Conservation (phyloP, 2,888 invertebrate species). For the Sepiola atlantica region DNA sequence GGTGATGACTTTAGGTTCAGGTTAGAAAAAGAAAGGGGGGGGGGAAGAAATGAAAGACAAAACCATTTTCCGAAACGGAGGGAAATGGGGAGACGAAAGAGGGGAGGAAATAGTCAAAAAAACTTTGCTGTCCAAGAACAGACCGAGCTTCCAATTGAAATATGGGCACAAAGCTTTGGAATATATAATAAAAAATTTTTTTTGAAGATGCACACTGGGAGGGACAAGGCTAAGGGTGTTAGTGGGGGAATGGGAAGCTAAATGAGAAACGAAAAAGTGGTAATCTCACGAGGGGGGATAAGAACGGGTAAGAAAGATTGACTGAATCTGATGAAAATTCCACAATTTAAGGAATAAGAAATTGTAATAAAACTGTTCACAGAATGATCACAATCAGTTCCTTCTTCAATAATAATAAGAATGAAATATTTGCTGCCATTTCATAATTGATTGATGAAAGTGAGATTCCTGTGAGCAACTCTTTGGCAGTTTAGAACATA, state of each 20-base stretch:
- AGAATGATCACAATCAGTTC: not conserved
- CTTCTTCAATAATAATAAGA: not conserved
- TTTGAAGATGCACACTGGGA: too few species aligned
- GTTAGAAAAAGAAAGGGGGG: too few species aligned
- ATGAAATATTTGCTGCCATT: constrained; percentile 20
- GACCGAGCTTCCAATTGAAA: not conserved
- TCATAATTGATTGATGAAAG: not conserved
- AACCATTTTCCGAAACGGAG: too few species aligned
- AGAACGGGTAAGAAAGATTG: not conserved
- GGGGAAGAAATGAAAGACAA: not conserved
- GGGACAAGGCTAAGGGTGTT: too few species aligned
- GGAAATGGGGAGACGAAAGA: not conserved
- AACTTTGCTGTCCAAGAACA: not conserved
- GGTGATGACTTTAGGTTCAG: not conserved
- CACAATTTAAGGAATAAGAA: not conserved
- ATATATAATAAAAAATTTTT: too few species aligned
- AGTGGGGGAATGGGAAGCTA: too few species aligned
- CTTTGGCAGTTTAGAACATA: not conserved
- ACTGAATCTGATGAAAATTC: not conserved
- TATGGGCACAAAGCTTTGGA: not conserved
- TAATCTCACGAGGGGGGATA: not conserved
- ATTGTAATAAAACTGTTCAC: not conserved
- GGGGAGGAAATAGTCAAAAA: not conserved
- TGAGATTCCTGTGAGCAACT: not conserved
- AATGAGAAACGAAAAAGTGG: not conserved